Evolutionary conservation across 1,140 invertebrate genomes (phyloP).

Genomic region (Spodoptera litura): DNA sequence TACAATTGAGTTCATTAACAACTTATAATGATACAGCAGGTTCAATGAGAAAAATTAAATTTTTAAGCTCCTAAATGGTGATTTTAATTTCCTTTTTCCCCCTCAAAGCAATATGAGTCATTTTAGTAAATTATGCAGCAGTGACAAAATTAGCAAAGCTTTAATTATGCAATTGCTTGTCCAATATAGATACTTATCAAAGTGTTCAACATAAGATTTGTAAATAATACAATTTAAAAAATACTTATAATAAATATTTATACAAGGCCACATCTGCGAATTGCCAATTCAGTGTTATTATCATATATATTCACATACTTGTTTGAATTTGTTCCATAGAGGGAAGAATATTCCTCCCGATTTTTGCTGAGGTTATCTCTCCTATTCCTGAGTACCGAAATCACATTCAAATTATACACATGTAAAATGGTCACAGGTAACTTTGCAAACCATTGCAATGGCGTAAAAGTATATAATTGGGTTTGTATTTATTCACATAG

Average conservation of each 20-base stretch:
- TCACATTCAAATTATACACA: conserved; percentile 51
- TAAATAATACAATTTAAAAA: conserved; percentile 31
- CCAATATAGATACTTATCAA: conserved; percentile 66
- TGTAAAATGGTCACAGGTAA: conserved; percentile 11
- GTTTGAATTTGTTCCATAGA: conserved; percentile 79
- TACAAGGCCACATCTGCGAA: conserved; percentile 60
- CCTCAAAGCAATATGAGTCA: background rate
- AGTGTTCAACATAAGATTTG: conserved; percentile 30
- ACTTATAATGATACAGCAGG: too few relatives aligned
- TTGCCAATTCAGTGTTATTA: conserved; percentile 64
- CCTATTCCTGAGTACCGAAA: conserved; percentile 80
- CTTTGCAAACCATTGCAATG: background rate
- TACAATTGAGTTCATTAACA: too few relatives aligned
- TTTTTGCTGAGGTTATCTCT: conserved; percentile 80
- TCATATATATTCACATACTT: conserved; percentile 77
- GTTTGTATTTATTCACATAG: too few relatives aligned
- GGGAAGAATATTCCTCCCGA: conserved; percentile 77
- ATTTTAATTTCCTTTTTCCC: too few relatives aligned
- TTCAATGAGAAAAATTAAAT: too few relatives aligned
- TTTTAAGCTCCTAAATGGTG: too few relatives aligned
- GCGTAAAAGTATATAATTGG: background rate
- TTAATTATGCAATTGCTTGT: conserved; percentile 25
- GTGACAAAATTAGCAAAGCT: conserved; percentile 5
- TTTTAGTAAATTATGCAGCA: background rate
- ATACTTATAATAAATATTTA: conserved; percentile 70